Evolutionary conservation across 2,113 vertebrate species (phyloP), one percentile per base, ranked within the genome.

Genomic region (Equus przewalskii): DNA sequence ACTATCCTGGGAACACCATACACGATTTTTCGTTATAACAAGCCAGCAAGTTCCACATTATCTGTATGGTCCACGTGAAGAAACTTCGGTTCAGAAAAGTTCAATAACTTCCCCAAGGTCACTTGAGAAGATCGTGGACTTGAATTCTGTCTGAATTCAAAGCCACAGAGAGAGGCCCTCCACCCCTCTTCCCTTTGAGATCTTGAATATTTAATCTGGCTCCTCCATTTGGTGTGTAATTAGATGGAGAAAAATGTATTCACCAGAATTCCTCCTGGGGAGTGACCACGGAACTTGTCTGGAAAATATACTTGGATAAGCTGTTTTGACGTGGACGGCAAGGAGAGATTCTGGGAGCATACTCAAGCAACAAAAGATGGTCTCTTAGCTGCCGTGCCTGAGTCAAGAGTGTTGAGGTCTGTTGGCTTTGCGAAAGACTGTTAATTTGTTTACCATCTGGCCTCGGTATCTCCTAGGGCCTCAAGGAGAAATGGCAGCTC

Each of bases 151-250:
- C 28, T 19, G 41, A 81, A 75, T 51, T 83, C 81, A 88, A 93
- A 91, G 24, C 49, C 62, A 44, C 26, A 3, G 41, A 18, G 49
- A 84, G 41, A n/a, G 60, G 14, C 30, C 75, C 33, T n/a, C 26
- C 30, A 15, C 21, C 3, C 8, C 5, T 5, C 14, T 18, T 41
- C 44, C 67, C 69, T 75, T 79, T n/a, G 58, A 87, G 69, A 60
- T 69, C 87, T 75, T 92, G 51, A 65, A 70, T 93, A 84, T 86
- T 94, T 89, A 96, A 89, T 91, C 28, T 72, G 16, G 86, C 56
- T 95, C 56, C 44, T 82, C 65, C 62, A 22, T 65, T 54, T 19
- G 24, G n/a, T 82, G 44, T 89, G 51, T 83, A 93, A 83, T 95
- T 93, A 93, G 69, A 75, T 49, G 58, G 72, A 87, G 49, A 97